Evolutionary conservation across 2,797 vertebrate species (phyloP).

Genomic region (Squalus acanthias): DNA sequence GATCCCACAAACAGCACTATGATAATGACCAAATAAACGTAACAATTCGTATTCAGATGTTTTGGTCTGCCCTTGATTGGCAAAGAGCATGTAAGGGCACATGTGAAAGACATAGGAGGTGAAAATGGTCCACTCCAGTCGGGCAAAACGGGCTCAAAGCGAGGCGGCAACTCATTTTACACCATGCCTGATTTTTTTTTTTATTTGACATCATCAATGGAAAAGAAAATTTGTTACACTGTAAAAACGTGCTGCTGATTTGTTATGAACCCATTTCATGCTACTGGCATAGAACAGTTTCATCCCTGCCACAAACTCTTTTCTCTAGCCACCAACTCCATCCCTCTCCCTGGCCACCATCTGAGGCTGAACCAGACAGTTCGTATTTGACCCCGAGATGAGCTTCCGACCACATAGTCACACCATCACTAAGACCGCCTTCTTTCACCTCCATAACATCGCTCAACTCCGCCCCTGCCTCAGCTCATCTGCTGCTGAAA

Average conservation of each 20-base stretch:
- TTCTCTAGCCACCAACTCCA: background rate
- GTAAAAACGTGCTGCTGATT: background rate
- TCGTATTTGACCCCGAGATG: too few relatives aligned
- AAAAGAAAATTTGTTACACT: background rate
- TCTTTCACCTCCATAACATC: too few relatives aligned
- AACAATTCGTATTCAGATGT: background rate
- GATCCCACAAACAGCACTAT: background rate
- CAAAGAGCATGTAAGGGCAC: background rate
- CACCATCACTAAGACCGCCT: too few relatives aligned
- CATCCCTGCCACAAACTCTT: background rate
- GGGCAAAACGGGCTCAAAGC: background rate
- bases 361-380: background rate
- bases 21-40: background rate
- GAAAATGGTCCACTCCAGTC: background rate
- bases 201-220: background rate
- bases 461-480: too few relatives aligned
- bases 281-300: background rate
- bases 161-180: background rate
- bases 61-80: background rate
- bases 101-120: background rate
- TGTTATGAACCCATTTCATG: background rate
- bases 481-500: too few relatives aligned
- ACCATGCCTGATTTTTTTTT: background rate
- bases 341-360: background rate
- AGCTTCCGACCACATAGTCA: too few relatives aligned